A percentile compares a stretch with the other conserved stretches of the same genome.
These are phyloP conservation scores for Hymenopus coronatus DNA, from an alignment of 2,888 invertebrate genomes.

Conservation along the genomic window DNA sequence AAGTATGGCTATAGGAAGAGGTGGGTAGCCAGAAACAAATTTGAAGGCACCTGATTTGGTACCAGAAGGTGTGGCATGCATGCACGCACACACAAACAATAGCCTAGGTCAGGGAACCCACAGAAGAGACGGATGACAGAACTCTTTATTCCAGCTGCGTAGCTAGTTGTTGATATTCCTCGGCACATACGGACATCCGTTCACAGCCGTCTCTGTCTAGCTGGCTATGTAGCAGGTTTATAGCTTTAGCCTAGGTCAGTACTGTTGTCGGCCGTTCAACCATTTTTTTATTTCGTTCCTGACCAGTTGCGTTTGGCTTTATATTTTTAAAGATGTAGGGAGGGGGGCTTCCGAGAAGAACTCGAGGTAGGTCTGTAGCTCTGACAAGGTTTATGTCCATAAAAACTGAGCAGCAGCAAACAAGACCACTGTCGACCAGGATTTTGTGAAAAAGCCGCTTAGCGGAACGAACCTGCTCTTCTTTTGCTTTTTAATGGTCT, in stretches of 20 bases:
- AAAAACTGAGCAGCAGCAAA: neutral
- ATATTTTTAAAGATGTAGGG: neutral
- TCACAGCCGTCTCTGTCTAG: neutral
- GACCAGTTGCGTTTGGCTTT: neutral
- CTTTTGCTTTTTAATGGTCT: no score
- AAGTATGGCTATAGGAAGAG: no score
- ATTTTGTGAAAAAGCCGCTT: neutral
- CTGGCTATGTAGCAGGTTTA: neutral
- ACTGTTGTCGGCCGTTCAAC: neutral
- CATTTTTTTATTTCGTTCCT: neutral
- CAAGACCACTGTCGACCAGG: neutral
- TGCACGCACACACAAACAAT: neutral
- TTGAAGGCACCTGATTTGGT: no score
- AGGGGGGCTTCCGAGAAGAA: neutral
- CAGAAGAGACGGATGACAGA: neutral
- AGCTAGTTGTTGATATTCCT: neutral
- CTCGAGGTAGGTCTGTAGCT: neutral
- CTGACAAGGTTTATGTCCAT: neutral
- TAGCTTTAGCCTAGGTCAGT: neutral
- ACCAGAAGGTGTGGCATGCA: neutral
- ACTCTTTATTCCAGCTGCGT: neutral
- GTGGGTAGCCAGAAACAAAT: no score
- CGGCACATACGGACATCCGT: neutral
- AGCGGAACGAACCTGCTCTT: neutral
- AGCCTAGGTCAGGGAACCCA: neutral